These are phyloP conservation scores for Falco peregrinus DNA, from an alignment of 2,797 vertebrate genomes.

Conservation along the genomic window DNA sequence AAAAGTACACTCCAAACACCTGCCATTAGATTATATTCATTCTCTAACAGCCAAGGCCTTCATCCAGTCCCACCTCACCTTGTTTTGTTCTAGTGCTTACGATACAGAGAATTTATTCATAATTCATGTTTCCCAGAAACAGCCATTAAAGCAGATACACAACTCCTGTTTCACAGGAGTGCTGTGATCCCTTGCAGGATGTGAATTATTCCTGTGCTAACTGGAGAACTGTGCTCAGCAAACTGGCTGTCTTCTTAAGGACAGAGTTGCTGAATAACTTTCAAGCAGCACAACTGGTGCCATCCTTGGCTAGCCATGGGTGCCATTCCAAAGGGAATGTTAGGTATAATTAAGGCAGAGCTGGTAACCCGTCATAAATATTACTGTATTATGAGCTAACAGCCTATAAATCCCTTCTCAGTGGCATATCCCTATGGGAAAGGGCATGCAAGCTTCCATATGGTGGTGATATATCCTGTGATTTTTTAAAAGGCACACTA, in stretches of 20 bases:
- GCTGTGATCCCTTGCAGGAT: neutral
- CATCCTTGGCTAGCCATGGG: neutral
- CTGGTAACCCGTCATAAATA: slow-evolving; percentile 29
- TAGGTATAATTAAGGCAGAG: slow-evolving; percentile 13
- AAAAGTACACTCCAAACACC: neutral
- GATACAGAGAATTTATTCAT: neutral
- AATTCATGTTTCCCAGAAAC: neutral
- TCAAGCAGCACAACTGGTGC: neutral
- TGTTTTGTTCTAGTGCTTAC: slow-evolving; percentile 47
- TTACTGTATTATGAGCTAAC: neutral
- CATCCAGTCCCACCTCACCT: neutral
- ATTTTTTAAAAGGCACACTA: slow-evolving; percentile 15
- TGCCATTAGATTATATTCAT: neutral
- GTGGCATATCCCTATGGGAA: slow-evolving; percentile 12
- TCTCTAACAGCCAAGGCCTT: neutral
- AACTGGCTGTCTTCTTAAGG: neutral
- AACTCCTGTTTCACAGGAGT: neutral
- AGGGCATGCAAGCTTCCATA: slow-evolving; percentile 38
- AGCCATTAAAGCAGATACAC: neutral
- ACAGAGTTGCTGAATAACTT: neutral
- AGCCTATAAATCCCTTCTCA: slow-evolving; percentile 49
- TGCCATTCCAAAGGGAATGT: neutral
- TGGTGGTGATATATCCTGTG: slow-evolving; percentile 41
- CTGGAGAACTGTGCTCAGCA: neutral
- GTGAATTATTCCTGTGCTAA: slow-evolving; percentile 6